Evolutionary conservation across 2,797 vertebrate species (phyloP), one percentile per base, ranked within the genome.

Genomic region (Acipenser ruthenus): DNA sequence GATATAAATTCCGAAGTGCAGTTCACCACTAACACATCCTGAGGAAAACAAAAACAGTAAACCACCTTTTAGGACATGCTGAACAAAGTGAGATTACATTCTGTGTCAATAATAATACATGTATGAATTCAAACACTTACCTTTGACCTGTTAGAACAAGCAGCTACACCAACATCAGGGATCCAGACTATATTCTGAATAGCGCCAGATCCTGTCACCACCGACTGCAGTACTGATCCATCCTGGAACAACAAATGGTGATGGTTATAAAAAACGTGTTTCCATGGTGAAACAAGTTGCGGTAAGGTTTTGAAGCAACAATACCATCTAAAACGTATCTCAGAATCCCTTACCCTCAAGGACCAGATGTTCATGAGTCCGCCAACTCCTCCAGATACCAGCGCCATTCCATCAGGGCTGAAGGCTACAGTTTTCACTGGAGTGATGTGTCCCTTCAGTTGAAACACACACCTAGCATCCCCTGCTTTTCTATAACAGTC

Each of bases 331-430:
- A 63, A 60, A 49, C 63, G 9, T 4, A 37, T 37, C 37, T 37
- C 37, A 37, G 37, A 37, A 37, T 37, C 65, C 53, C 91, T 91
- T 78, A 94, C 96, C 91, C 90, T 83, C 67, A 98, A 81, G 60
- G 96, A 99, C 96, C 96, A 99, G 85, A 98, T 93, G 84, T 99
- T 99, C 88, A 98, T 90, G 71, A 99, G 93, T 7, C 96, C 96
- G 7, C 96, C 95, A 3, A 95, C 90, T 58, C 94, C 96, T 69
- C 95, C 96, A 18, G 96, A 98, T 0, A 92, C 94, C 73, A 99
- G 75, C 2, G 92, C 87, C 74, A 98, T 82, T 2, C 96, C 96
- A 15, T 99, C 95, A 1, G 94, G 90, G 77, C 94, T 97, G 79
- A 99, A 99, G 1, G 88, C 90, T 69, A 99, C 84, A 0, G 94